Conservation (phyloP, 2,797 vertebrate species). For the Euphonia xanthogaster region DNA sequence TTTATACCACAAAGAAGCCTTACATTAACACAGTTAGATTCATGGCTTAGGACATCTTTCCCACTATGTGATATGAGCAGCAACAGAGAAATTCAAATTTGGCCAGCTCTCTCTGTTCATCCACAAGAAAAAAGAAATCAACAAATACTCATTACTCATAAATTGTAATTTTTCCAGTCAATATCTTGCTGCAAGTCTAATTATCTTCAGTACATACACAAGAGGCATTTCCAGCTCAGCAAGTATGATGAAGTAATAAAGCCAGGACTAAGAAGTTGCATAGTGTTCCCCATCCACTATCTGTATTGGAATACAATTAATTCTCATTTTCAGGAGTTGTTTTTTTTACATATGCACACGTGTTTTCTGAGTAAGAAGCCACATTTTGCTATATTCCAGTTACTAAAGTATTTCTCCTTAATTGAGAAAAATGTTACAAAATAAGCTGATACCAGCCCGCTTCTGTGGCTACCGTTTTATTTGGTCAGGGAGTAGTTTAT, state of each 20-base stretch:
- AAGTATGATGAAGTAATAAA: constrained; percentile 39
- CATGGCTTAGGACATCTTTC: background rate
- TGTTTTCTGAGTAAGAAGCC: background rate
- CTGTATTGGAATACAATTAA: constrained; percentile 18
- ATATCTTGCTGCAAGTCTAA: constrained; percentile 34
- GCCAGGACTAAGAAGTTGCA: background rate
- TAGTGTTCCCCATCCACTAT: background rate
- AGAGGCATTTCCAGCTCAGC: constrained; percentile 22
- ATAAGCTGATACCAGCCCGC: constrained; percentile 6
- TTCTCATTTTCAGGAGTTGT: background rate
- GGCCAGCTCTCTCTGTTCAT: background rate
- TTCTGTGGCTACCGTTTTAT: constrained; percentile 10
- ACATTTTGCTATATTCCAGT: background rate
- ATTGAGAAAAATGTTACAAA: constrained; percentile 57
- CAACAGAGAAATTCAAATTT: background rate
- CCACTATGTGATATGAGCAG: background rate
- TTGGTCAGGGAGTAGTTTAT: constrained; percentile 37
- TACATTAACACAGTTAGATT: background rate
- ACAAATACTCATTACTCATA: constrained; percentile 12
- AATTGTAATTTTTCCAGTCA: constrained; percentile 31
- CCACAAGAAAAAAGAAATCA: background rate
- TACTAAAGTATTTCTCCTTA: background rate
- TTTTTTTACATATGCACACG: background rate
- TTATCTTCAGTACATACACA: constrained; percentile 6
- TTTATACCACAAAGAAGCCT: background rate